Base-by-base conservation (phyloP, 2,797 vertebrate genomes). In the Spea hammondii region DNA sequence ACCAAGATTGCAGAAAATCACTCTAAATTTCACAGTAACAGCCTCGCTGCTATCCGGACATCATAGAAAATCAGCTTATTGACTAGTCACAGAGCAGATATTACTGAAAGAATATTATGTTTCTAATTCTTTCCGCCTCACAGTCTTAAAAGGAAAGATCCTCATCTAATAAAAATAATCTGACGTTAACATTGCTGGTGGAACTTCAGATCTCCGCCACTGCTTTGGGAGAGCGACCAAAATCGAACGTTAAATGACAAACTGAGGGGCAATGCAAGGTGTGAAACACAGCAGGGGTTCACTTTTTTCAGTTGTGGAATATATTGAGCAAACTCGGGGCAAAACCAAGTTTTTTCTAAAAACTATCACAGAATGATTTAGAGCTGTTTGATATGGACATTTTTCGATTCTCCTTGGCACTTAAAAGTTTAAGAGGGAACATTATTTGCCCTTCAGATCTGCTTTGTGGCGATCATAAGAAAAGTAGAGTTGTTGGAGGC, bases 11-110 rank as follows among this genome's bases (percentile, higher is more conserved):
- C 8, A 69, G 46, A 69, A 70, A 53, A 79, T 74, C 59, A 8
- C 78, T 46, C 50, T 49, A 59, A 68, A 72, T 68, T 73, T 59
- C 47, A 14, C 70, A 50, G 73, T 79, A 59, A 60, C 65, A 4
- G 54, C 53, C 65, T 69, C 12, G 8, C 64, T 74, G 47, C 65
- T 49, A 64, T 74, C 65, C 12, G 44, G 14, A 57, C 59, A 72
- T 45, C 46, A 8, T 10, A 53, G 13, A 9, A 32, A 44, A 47
- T 57, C 65, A 45, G 49, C 48, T 74, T 48, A 73, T 60, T 45
- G 64, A 60, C 53, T 53, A 44, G n/a, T 2, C 44, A 2, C 45
- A 79, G 65, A 46, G n/a, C 47, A 78, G 53, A 77, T 70, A 70
- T 71, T 55, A 65, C 47, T 51, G 10, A 59, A 13, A n/a, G 49